phyloP scores from a whole-genome alignment of 2,113 vertebrate genomes.

The Sinosuthora webbiana region DNA sequence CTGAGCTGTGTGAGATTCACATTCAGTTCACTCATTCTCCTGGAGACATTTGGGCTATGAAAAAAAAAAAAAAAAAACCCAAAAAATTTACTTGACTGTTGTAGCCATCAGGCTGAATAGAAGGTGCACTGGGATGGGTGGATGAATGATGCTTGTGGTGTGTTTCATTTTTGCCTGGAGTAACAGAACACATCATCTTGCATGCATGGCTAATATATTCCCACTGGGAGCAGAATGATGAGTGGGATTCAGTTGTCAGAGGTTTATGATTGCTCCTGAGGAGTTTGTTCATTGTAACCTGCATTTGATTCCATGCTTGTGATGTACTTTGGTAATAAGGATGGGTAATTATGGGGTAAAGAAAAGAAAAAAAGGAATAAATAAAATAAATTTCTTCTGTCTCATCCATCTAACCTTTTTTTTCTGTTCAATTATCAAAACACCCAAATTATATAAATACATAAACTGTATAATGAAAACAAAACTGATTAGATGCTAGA shows the following conservation, averaged over 20 bases:
- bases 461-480: not conserved
- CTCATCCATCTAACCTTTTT: not conserved
- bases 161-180: not conserved
- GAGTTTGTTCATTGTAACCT: not conserved
- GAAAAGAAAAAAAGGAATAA: fast-evolving
- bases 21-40: not conserved
- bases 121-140: not conserved
- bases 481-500: not conserved
- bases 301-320: not conserved
- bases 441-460: fast-evolving
- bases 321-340: not conserved
- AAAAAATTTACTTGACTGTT: not conserved
- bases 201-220: not conserved
- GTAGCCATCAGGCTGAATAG: not conserved
- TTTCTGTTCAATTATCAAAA: not conserved
- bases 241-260: not conserved
- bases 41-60: not conserved
- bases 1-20: not conserved
- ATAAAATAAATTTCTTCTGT: not conserved
- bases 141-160: not conserved
- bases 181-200: not conserved
- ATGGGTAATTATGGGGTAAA: not conserved
- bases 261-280: not conserved
- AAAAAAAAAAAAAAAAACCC: too few species aligned
- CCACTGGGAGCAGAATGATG: not conserved